Evolutionary conservation across 2,888 invertebrate genomes (phyloP), one percentile per base, ranked within the genome.

Genomic region (Notodonta ziczac): DNA sequence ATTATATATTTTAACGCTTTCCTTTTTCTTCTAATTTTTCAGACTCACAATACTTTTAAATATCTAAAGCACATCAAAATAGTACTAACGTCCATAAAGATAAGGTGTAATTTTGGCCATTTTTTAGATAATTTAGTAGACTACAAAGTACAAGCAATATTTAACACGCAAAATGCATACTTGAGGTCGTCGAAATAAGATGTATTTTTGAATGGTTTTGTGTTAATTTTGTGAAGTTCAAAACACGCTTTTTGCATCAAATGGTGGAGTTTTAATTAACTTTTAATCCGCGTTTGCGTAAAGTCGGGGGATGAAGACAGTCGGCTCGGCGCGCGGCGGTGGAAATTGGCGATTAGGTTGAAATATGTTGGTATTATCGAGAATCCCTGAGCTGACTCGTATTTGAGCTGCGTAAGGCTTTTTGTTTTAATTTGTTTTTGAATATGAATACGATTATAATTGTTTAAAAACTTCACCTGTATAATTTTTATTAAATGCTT

Each of bases 201-300:
- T 52, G 10, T 52, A 52, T 52, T 52, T 52, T 52, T 12, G 32
- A 13, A 13, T 52, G 32, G 10, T 2, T 16, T 9, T 16, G 4
- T 24, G 51, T 60, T 56, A 46, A 70, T 62, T 65, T 54, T 42
- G 48, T 24, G 55, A 44, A 42, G 39, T 64, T 16, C 32, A 46
- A 53, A 60, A 59, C 61, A 63, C 62, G 55, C 60, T 56, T 46
- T 57, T 54, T 10, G 56, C 54, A 55, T 59, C 40, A 59, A 60
- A 66, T 71, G 59, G 59, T 60, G n/a, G 62, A 59, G 64, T 68
- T 73, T 65, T 76, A 76, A 76, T 76, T 76, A 74, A 71, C 64
- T 73, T 74, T 68, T 60, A 76, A 76, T 63, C 65, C 63, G 51
- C 57, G 59, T 60, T 69, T 46, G 61, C 44, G 46, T 13, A 61